Evolutionary conservation across 2,888 invertebrate genomes (phyloP).

Genomic region (Trachelus troglodyta): DNA sequence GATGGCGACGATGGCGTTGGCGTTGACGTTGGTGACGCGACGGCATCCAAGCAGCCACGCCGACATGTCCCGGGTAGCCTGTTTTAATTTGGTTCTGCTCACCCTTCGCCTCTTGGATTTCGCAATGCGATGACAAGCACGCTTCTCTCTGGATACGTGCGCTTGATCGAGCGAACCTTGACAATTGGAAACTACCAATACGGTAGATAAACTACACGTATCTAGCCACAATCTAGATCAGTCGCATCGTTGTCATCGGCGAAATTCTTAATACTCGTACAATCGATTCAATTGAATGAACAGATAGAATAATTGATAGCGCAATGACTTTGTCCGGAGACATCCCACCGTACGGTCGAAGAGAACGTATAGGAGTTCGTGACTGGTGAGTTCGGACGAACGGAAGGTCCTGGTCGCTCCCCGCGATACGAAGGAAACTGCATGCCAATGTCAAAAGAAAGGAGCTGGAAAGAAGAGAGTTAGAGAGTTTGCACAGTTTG

Average conservation of each 20-base stretch:
- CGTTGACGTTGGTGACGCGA: constrained; percentile 17
- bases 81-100: constrained; percentile 35
- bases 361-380: no score
- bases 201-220: no score
- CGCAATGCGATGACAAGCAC: background rate
- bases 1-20: constrained; percentile 9
- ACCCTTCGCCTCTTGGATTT: constrained; percentile 24
- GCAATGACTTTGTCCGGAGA: no score
- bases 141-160: no score
- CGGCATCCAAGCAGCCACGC: constrained; percentile 22
- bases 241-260: no score
- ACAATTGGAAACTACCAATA: no score
- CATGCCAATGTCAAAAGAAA: background rate
- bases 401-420: background rate
- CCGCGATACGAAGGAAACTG: background rate
- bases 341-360: background rate
- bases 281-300: no score
- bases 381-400: background rate
- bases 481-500: constrained; percentile 1
- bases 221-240: no score
- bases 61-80: constrained; percentile 35
- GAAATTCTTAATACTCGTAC: no score
- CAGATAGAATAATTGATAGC: no score
- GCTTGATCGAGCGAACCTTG: no score
- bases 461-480: constrained; percentile 4